phyloP scores from a whole-genome alignment of 2,113 vertebrate genomes.

The Epinephelus cyanopodus region DNA sequence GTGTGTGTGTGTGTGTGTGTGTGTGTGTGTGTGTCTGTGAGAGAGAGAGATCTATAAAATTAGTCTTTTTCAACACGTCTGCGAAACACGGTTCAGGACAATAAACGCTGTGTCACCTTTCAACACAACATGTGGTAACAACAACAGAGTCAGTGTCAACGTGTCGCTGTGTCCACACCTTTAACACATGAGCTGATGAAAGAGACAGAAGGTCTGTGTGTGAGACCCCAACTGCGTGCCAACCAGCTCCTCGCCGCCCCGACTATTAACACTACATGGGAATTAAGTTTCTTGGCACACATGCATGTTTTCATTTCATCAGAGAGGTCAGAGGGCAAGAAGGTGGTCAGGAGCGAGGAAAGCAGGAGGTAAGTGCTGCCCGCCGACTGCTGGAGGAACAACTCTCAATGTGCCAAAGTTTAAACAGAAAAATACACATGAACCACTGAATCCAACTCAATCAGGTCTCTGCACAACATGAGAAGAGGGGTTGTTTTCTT shows the following conservation, averaged over 20 bases:
- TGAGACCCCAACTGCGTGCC: not conserved
- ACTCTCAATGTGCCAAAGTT: not conserved
- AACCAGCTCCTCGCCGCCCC: not conserved
- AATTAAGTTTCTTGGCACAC: slow-evolving; percentile 12
- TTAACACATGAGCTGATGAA: slow-evolving; percentile 60
- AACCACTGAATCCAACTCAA: not conserved
- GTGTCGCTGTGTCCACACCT: slow-evolving; percentile 42
- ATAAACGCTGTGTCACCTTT: slow-evolving; percentile 65
- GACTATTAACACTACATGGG: slow-evolving; percentile 9
- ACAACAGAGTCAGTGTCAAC: slow-evolving; percentile 54
- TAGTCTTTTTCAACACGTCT: slow-evolving; percentile 38
- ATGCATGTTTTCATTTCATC: not conserved
- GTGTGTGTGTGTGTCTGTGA: slow-evolving; percentile 4
- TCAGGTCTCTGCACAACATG: not conserved
- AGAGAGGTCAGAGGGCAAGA: slow-evolving; percentile 41
- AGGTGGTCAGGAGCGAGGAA: not conserved
- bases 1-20: slow-evolving; percentile 12
- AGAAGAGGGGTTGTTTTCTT: not conserved
- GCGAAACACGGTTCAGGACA: slow-evolving; percentile 44
- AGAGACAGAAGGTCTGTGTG: slow-evolving; percentile 32
- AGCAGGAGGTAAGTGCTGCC: not conserved
- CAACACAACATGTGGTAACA: slow-evolving; percentile 61
- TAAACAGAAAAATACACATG: not conserved
- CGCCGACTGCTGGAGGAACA: not conserved
- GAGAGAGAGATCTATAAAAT: slow-evolving; percentile 29